Evolutionary conservation across 2,797 vertebrate genomes (phyloP).

Genomic region (Hydrophis major): DNA sequence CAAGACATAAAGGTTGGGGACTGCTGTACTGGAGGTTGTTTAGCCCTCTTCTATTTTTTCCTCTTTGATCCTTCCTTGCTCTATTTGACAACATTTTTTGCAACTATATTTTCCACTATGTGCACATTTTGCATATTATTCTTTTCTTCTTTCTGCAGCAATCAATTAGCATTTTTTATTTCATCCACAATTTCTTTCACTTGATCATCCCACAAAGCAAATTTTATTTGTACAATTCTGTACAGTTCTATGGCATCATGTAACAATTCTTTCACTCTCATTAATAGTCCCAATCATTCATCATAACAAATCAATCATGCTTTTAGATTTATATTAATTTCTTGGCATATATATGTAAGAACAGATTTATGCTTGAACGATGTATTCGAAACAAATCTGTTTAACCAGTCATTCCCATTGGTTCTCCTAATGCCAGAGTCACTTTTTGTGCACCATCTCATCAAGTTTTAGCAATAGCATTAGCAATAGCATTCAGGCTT

Average conservation of each 20-base stretch:
- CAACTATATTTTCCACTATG: background rate
- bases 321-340: background rate
- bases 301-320: background rate
- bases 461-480: background rate
- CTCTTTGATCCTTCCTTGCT: background rate
- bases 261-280: background rate
- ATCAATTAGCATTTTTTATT: background rate
- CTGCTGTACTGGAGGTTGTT: background rate
- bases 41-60: background rate
- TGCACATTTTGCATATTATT: background rate
- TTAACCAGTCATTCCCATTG: background rate
- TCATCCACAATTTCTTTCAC: background rate
- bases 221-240: background rate
- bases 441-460: background rate
- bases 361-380: background rate
- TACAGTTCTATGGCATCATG: background rate
- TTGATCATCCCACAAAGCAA: background rate
- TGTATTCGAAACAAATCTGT: background rate
- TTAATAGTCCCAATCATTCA: background rate
- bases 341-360: background rate
- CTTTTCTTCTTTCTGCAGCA: background rate
- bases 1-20: background rate
- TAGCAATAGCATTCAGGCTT: background rate
- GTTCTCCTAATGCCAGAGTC: background rate
- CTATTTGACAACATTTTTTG: background rate